phyloP scores from a whole-genome alignment of 2,797 vertebrate species.

The Enteromius treurensis region DNA sequence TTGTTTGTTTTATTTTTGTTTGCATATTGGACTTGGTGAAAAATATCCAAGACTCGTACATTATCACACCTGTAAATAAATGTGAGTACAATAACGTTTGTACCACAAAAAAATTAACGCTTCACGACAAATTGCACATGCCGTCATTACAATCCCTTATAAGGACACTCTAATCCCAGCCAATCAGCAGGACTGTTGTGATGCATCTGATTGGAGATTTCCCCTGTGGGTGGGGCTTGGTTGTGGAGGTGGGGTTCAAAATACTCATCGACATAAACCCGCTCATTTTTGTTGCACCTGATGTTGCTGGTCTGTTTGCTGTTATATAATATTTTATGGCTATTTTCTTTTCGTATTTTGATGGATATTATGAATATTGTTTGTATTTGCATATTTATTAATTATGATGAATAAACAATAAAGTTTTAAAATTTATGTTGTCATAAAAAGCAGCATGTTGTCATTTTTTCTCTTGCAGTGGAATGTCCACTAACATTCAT shows the following conservation, averaged over 20 bases:
- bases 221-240: conserved; percentile 25
- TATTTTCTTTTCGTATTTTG: conserved; percentile 65
- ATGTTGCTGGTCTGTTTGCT: conserved; percentile 55
- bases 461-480: background rate
- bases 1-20: conserved; percentile 11
- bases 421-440: conserved; percentile 54
- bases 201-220: conserved; percentile 29
- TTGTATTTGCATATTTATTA: conserved; percentile 84
- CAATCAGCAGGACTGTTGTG: conserved; percentile 30
- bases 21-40: conserved; percentile 28
- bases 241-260: background rate
- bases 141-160: background rate
- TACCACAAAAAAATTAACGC: background rate
- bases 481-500: background rate
- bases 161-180: conserved; percentile 16
- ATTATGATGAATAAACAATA: conserved; percentile 71
- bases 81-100: background rate
- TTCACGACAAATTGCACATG: conserved; percentile 5
- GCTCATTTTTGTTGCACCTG: conserved; percentile 51
- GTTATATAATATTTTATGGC: conserved; percentile 62
- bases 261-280: background rate
- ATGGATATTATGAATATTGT: conserved; percentile 73
- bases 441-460: conserved; percentile 11
- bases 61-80: background rate
- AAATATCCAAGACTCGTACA: background rate